Percentiles rank a stretch among this genome's conserved stretches.
phyloP scores from a whole-genome alignment of 2,888 invertebrate species.

The Venustoraphidia nigricollis region DNA sequence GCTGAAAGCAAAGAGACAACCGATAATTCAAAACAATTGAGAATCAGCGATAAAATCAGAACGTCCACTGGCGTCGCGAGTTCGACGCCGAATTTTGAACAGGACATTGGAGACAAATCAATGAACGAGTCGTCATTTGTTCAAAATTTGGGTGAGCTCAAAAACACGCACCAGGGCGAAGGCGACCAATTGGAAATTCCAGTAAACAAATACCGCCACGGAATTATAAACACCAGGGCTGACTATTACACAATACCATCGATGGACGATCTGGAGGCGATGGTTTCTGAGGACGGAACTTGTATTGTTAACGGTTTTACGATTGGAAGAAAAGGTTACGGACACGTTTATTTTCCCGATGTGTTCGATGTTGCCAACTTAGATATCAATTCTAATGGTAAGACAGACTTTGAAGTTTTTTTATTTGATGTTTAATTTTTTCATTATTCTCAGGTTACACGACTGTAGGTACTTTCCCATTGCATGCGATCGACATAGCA shows the following conservation, averaged over 20 bases:
- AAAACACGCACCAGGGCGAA: neutral
- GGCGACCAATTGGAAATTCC: slow-evolving; percentile 2
- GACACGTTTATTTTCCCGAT: slow-evolving; percentile 75
- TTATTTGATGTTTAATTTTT: neutral
- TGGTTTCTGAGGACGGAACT: slow-evolving; percentile 55
- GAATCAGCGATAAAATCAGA: neutral
- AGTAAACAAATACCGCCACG: slow-evolving; percentile 42
- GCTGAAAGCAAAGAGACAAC: too few species aligned
- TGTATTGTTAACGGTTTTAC: slow-evolving; percentile 79
- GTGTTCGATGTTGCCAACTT: slow-evolving; percentile 71
- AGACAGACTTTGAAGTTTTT: neutral
- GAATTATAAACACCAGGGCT: slow-evolving; percentile 56
- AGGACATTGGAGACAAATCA: neutral
- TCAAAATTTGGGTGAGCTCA: neutral
- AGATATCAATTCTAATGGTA: slow-evolving; percentile 74
- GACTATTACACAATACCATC: slow-evolving; percentile 89
- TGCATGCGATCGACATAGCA: too few species aligned
- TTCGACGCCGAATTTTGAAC: neutral
- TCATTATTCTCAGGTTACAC: too few species aligned
- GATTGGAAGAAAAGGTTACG: slow-evolving; percentile 78
- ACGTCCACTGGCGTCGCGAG: neutral
- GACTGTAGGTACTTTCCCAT: too few species aligned
- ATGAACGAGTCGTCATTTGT: neutral
- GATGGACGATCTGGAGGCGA: slow-evolving; percentile 60
- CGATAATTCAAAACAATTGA: too few species aligned